These are phyloP conservation scores for Onychostruthus taczanowskii DNA, from an alignment of 2,113 vertebrate species.

Conservation along the genomic window DNA sequence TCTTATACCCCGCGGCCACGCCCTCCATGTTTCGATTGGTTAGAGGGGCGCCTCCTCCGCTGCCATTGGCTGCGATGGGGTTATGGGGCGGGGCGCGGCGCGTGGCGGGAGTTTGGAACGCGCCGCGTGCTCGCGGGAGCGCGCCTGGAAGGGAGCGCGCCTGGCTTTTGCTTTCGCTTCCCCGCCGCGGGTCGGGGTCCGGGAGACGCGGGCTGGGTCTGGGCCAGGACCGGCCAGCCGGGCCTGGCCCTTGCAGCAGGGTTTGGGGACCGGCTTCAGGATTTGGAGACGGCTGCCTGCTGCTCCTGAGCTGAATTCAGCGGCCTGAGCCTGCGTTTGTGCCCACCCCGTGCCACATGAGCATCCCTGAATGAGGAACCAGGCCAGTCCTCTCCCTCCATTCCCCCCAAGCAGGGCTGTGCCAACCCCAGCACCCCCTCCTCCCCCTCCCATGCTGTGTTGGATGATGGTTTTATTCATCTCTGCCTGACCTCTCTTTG, in stretches of 20 bases:
- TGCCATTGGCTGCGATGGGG: accelerated
- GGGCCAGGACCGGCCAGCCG: accelerated
- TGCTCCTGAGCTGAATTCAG: too few relatives aligned
- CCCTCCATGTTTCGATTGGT: background rate
- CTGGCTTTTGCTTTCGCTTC: too few relatives aligned
- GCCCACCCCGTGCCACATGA: accelerated
- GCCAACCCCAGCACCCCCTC: background rate
- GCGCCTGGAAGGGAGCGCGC: background rate
- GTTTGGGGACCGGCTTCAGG: too few relatives aligned
- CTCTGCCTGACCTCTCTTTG: background rate
- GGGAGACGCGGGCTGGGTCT: accelerated
- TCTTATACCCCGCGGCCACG: background rate
- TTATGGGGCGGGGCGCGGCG: accelerated
- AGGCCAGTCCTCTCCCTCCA: accelerated
- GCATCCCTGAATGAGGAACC: background rate
- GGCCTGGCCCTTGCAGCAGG: too few relatives aligned
- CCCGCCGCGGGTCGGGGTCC: background rate
- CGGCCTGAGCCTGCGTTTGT: accelerated
- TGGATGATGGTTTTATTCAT: background rate
- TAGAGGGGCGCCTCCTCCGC: accelerated
- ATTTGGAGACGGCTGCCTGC: background rate
- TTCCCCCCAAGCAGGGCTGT: background rate
- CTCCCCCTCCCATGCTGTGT: background rate
- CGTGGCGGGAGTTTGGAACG: constrained; percentile 6
- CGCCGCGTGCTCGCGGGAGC: background rate